Conservation (phyloP, 2,888 invertebrate species). For the Eupelmus urozonus region DNA sequence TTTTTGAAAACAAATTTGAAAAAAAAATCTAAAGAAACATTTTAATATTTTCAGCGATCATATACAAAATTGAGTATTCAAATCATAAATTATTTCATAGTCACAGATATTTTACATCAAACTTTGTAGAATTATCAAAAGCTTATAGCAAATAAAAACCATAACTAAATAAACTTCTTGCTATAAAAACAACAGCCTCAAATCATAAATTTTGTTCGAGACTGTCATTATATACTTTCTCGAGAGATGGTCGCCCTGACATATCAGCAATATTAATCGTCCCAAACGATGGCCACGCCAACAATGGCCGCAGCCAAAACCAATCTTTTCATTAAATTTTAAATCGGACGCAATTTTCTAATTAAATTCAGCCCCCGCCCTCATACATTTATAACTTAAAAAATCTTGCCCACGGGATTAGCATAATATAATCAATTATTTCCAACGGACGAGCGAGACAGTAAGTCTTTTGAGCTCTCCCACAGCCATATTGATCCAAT, state of each 20-base stretch:
- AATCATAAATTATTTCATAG: too few species aligned
- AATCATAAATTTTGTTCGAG: too few species aligned
- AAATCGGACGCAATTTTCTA: conserved; percentile 47
- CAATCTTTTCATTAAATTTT: conserved; percentile 51
- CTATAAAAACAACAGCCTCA: too few species aligned
- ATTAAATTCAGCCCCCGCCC: conserved; percentile 30
- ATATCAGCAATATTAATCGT: conserved; percentile 39
- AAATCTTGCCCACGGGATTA: conserved; percentile 44
- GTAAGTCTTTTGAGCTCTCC: conserved; percentile 18
- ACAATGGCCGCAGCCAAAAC: conserved; percentile 15
- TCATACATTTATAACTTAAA: conserved; percentile 40
- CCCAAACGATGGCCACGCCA: background rate
- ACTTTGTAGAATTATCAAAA: background rate
- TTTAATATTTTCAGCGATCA: too few species aligned
- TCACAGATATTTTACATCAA: background rate
- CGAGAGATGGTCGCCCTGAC: background rate
- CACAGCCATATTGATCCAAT: conserved; percentile 50
- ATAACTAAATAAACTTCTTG: too few species aligned
- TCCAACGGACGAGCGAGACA: conserved; percentile 24
- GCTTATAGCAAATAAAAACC: too few species aligned
- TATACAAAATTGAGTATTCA: too few species aligned
- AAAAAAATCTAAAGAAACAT: too few species aligned
- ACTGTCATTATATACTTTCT: too few species aligned
- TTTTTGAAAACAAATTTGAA: too few species aligned
- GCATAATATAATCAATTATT: conserved; percentile 54